Base-by-base conservation (phyloP, 2,113 vertebrate genomes). In the Corythornis madagascariensis region DNA sequence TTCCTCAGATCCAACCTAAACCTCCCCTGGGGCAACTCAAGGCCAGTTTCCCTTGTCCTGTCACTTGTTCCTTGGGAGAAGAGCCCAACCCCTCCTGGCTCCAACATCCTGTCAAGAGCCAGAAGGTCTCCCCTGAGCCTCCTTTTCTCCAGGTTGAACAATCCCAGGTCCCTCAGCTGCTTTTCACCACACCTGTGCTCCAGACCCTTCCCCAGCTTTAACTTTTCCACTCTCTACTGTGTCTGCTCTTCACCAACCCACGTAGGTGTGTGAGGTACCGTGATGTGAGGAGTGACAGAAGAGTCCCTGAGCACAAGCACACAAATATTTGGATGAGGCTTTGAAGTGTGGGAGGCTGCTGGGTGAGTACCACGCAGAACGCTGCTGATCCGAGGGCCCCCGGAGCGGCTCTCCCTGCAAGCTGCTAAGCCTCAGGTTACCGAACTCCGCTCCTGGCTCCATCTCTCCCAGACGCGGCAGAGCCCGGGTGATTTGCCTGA, bases 371-470 rank as follows among this genome's bases (percentile, higher is more conserved):
- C 83, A 31, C 0, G 4, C 5, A 47, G 59, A 56, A 5, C 0
- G 13, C 2, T 21, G 53, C 5, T 1, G 18, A 9, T 21, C 42
- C 18, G 22, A 14, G 28, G 4, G 29, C 3, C 57, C 40, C 48
- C 0, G 3, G n/a, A 16, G 42, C 2, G 1, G 10, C 19, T 72
- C 9, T 24, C 25, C 1, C 20, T 13, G 42, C 0, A 1, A 14
- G 28, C 61, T 26, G 40, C 43, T 0, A 1, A 75, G 20, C 67
- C 73, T 80, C 59, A 35, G 45, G 45, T 77, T 74, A 20, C 53
- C 0, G 0, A 6, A 28, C 50, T 35, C 50, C 0, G 0, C n/a
- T 35, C 29, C 26, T 0, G 2, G 6, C 87, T 64, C 59, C 57
- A 6, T 50, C 45, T 26, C 31, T 59, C 14, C 35, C 35, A 45